Base-by-base conservation (phyloP, 1,140 invertebrate species). In the Trachelipus rathkii region DNA sequence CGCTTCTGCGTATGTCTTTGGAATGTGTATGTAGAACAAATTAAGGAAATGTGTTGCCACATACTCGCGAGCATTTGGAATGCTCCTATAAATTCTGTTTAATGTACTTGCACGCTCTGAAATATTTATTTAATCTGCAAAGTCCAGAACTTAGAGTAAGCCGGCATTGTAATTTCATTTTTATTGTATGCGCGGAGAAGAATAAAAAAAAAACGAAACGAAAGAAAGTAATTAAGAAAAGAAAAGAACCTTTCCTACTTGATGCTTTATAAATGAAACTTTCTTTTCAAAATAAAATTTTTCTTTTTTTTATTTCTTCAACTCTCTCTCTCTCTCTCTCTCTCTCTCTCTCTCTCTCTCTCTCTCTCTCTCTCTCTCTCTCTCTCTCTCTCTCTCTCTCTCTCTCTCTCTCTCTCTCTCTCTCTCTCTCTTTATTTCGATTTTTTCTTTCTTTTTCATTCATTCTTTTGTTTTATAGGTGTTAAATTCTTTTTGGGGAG, bases 351-450 rank as follows among this genome's bases (percentile, higher is more conserved):
- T 33, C 5, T 71, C 19, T 71, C 8, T 71, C 21, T 71, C 19
- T 2, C 15, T 71, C 21, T 44, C n/a, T 44, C 3, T 44, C 70
- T 71, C 3, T 43, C 21, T 43, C 19, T 43, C 21, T 43, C 0
- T 43, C 70, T 11, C 9, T 23, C 69, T 0, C 6, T 24, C 69
- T 71, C 23, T 1, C 15, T 24, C 69, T 33, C 69, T 50, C 23
- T 33, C 19, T 71, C 69, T 71, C 69, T 71, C 4, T 19, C 0
- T 33, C 69, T 71, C 23, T 19, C 43, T 68, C 43, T 74, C 72
- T 50, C 76, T 74, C 24, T 33, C 71, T 66, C 76, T 44, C 44
- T 46, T n/a, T 70, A 21, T 70, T n/a, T n/a, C n/a, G n/a, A n/a
- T n/a, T n/a, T n/a, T n/a, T n/a, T n/a, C n/a, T n/a, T n/a, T n/a